Evolutionary conservation across 1,140 invertebrate genomes (phyloP).

Genomic region (Drosophila aff.): DNA sequence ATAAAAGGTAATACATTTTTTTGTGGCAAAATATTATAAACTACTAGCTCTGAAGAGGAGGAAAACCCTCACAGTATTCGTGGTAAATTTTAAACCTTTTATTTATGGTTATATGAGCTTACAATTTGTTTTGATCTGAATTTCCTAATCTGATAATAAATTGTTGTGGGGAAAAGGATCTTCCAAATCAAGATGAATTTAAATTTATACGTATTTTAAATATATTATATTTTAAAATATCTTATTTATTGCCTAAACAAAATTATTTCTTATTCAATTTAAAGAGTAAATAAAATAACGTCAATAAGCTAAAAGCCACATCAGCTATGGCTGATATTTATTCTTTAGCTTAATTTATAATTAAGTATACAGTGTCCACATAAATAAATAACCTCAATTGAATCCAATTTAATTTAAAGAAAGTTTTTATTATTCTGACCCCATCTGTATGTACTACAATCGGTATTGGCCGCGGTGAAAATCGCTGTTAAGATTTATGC

Average conservation of each 20-base stretch:
- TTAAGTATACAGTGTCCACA: too few species aligned
- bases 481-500: constrained; percentile 73
- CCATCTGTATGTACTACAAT: not conserved
- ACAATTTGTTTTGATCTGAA: too few species aligned
- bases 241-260: not conserved
- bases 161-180: not conserved
- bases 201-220: not conserved
- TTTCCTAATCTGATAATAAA: too few species aligned
- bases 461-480: constrained; percentile 47
- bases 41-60: too few species aligned
- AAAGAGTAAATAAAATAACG: too few species aligned
- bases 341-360: too few species aligned
- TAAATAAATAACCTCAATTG: too few species aligned
- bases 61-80: too few species aligned
- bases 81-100: not conserved
- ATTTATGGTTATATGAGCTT: not conserved
- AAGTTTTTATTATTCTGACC: not conserved
- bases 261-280: too few species aligned
- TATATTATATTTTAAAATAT: not conserved
- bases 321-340: too few species aligned
- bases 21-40: not conserved
- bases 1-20: not conserved
- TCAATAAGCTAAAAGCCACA: too few species aligned
- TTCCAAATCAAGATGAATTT: not conserved
- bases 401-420: not conserved